Conservation (phyloP, 2,888 invertebrate genomes). For the Rhamnusium bicolor region DNA sequence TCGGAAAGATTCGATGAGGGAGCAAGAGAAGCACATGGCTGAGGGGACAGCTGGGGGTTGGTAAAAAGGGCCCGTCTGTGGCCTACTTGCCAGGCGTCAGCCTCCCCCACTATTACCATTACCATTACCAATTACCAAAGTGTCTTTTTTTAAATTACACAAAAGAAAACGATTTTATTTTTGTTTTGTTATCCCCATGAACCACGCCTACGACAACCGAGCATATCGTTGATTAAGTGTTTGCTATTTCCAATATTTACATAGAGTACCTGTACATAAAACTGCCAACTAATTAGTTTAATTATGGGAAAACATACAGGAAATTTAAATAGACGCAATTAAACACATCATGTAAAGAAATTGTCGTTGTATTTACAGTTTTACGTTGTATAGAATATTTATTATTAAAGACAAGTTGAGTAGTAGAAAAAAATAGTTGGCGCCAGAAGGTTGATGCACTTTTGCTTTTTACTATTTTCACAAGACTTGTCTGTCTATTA, state of each 20-base stretch:
- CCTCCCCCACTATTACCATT: no score
- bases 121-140: no score
- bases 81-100: no score
- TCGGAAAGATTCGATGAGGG: no score
- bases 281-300: slow-evolving; percentile 11
- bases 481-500: slow-evolving; percentile 15
- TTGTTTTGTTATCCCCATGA: background rate
- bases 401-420: slow-evolving; percentile 5
- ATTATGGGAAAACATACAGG: slow-evolving; percentile 20
- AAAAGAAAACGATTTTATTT: no score
- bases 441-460: slow-evolving; percentile 43
- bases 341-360: background rate
- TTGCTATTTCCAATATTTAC: background rate
- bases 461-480: slow-evolving; percentile 31
- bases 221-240: background rate
- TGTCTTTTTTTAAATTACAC: no score
- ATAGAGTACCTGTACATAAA: background rate
- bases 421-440: slow-evolving; percentile 23
- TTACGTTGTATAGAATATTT: background rate
- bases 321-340: slow-evolving; percentile 15
- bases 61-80: no score
- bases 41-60: no score
- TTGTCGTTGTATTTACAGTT: background rate
- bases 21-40: no score
- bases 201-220: background rate